phyloP scores from a whole-genome alignment of 2,888 invertebrate species.

The Flexamia atlantica region DNA sequence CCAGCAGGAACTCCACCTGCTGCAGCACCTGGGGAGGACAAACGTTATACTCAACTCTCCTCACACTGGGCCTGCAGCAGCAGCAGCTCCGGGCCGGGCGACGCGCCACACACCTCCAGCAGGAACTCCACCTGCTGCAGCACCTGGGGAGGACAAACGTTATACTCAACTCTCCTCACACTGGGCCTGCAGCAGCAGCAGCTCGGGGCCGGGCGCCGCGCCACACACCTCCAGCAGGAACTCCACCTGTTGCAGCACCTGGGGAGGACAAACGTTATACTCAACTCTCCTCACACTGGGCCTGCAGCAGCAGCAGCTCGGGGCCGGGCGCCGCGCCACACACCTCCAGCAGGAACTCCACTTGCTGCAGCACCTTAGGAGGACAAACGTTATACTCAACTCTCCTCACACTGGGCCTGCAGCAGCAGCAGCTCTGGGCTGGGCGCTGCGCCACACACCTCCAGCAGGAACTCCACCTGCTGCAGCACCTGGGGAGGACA shows the following conservation, averaged over 20 bases:
- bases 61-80: constrained; percentile 88
- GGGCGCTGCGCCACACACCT: constrained; percentile 73
- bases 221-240: constrained; percentile 82
- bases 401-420: constrained; percentile 77
- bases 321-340: constrained; percentile 83
- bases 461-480: constrained; percentile 88
- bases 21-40: constrained; percentile 80
- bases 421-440: constrained; percentile 84
- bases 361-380: constrained; percentile 84
- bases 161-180: constrained; percentile 74
- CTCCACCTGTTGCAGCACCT: constrained; percentile 86
- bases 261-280: no score
- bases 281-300: constrained; percentile 74
- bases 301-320: constrained; percentile 84
- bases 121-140: constrained; percentile 88
- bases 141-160: constrained; percentile 74
- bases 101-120: no score
- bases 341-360: constrained; percentile 89
- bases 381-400: no score
- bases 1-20: constrained; percentile 88
- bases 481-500: constrained; percentile 81
- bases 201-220: constrained; percentile 78
- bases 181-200: constrained; percentile 82
- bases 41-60: no score
- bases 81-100: constrained; percentile 92